A percentile compares a stretch with the other conserved stretches of the same genome.
Conservation (phyloP, 2,888 invertebrate species). For the Drosophila conformis region DNA sequence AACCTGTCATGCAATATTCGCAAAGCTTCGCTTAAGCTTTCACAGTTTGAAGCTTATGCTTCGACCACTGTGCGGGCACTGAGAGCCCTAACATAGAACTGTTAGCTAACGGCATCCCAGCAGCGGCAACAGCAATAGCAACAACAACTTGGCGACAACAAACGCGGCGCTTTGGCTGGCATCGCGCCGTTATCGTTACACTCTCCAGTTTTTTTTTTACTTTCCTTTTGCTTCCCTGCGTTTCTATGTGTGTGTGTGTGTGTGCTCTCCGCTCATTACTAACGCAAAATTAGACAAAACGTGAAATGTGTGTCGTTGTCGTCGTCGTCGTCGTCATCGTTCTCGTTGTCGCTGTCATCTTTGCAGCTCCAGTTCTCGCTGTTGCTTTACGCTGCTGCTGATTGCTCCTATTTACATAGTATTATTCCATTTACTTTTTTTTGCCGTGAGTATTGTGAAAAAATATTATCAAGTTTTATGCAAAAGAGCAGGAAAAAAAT, state of each 20-base stretch:
- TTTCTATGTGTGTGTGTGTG: conserved; percentile 5
- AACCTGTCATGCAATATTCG: background rate
- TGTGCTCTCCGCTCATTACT: conserved; percentile 49
- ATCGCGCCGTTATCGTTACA: conserved; percentile 31
- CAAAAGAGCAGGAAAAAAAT: background rate
- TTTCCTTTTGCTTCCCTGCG: conserved; percentile 3
- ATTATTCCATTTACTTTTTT: conserved; percentile 1
- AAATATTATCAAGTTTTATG: conserved; percentile 9
- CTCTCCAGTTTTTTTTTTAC: conserved; percentile 29
- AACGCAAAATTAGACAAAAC: conserved; percentile 64
- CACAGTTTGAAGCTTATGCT: background rate
- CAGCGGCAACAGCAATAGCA: conserved; percentile 9
- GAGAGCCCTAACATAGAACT: conserved; percentile 27
- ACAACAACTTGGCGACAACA: conserved; percentile 46
- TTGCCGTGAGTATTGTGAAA: conserved; percentile 21
- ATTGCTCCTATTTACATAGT: conserved; percentile 38
- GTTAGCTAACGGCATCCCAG: conserved; percentile 18
- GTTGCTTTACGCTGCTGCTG: conserved; percentile 51
- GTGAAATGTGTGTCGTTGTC: conserved; percentile 53
- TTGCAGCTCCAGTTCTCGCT: conserved; percentile 38
- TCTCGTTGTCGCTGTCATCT: conserved; percentile 19
- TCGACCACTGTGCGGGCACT: conserved; percentile 31
- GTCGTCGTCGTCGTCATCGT: conserved; percentile 13
- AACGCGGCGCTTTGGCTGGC: conserved; percentile 47
- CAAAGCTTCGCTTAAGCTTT: background rate